phyloP scores from a whole-genome alignment of 92 coral and sea anemone species.

The Epizoanthus rinbou region DNA sequence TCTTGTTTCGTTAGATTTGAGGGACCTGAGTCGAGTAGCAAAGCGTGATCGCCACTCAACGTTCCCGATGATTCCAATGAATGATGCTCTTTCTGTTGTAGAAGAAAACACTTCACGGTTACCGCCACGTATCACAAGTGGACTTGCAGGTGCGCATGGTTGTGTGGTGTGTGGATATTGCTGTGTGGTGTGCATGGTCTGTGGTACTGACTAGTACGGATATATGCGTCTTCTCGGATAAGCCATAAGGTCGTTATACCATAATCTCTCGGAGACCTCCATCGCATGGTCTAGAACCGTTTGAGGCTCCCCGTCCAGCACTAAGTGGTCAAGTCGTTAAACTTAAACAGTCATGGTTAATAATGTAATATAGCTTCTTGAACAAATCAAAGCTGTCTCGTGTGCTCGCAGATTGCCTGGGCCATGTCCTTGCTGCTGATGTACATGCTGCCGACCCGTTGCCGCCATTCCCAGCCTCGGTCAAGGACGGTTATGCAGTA shows the following conservation, averaged over 20 bases:
- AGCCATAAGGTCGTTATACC: too few relatives aligned
- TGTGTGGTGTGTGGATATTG: neutral
- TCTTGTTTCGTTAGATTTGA: constrained; percentile 24
- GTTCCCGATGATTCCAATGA: constrained; percentile 86
- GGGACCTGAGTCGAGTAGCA: constrained; percentile 84
- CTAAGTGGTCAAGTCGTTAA: too few relatives aligned
- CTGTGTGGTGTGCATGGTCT: neutral
- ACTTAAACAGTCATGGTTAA: too few relatives aligned
- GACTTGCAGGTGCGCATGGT: constrained; percentile 34
- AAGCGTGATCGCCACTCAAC: constrained; percentile 95
- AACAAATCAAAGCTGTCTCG: neutral
- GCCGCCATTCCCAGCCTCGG: constrained; percentile 96
- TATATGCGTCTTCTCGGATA: too few relatives aligned
- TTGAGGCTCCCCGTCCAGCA: too few relatives aligned
- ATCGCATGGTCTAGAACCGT: too few relatives aligned
- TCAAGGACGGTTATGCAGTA: constrained; percentile 98
- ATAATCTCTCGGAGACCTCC: too few relatives aligned
- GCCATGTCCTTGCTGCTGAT: constrained; percentile 76
- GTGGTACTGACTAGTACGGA: neutral
- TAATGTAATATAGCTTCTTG: neutral
- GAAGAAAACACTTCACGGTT: constrained; percentile 56
- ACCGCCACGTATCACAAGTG: constrained; percentile 30
- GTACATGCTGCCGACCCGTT: constrained; percentile 81
- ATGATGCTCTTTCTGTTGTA: constrained; percentile 69
- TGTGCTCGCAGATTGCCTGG: constrained; percentile 60